Percentiles rank a stretch among this genome's conserved stretches.
phyloP scores from a whole-genome alignment of 1,140 invertebrate species.

The Drosophila pachea region DNA sequence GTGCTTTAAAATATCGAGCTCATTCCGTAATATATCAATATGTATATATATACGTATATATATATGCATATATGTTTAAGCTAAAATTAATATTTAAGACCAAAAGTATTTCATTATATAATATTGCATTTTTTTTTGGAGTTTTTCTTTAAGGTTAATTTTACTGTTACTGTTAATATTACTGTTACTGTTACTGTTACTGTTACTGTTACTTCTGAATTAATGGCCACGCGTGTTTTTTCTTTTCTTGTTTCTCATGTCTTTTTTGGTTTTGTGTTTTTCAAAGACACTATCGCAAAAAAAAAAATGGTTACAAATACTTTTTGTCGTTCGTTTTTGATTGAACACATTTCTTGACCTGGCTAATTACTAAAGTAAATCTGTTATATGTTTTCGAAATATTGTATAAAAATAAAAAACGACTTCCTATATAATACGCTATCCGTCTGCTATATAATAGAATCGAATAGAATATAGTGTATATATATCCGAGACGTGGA shows the following conservation, averaged over 20 bases:
- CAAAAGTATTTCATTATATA: slow-evolving; percentile 32
- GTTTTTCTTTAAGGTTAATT: slow-evolving; percentile 20
- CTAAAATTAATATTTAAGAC: slow-evolving; percentile 34
- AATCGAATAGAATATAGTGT: neutral
- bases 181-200: no score
- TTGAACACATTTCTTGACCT: slow-evolving; percentile 57
- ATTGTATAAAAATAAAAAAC: slow-evolving; percentile 49
- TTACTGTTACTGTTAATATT: slow-evolving; percentile 12
- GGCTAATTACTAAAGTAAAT: slow-evolving; percentile 45
- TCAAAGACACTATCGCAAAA: slow-evolving; percentile 23
- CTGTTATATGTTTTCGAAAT: slow-evolving; percentile 27
- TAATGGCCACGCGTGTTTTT: slow-evolving; percentile 56
- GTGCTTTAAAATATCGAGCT: slow-evolving; percentile 16
- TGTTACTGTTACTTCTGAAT: slow-evolving; percentile 20
- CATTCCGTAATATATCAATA: slow-evolving; percentile 13
- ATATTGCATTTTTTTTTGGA: slow-evolving; percentile 44
- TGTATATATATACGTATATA: no score
- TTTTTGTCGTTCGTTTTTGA: slow-evolving; percentile 36
- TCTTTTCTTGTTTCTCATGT: slow-evolving; percentile 6
- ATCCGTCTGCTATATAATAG: slow-evolving; percentile 10
- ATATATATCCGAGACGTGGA: slow-evolving; percentile 10
- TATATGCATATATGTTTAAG: slow-evolving; percentile 35
- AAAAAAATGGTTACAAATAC: slow-evolving; percentile 46
- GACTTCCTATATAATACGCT: slow-evolving; percentile 22
- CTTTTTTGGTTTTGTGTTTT: slow-evolving; percentile 24